These are phyloP conservation scores for Mustelus asterias DNA, from an alignment of 2,113 vertebrate species.

Conservation along the genomic window DNA sequence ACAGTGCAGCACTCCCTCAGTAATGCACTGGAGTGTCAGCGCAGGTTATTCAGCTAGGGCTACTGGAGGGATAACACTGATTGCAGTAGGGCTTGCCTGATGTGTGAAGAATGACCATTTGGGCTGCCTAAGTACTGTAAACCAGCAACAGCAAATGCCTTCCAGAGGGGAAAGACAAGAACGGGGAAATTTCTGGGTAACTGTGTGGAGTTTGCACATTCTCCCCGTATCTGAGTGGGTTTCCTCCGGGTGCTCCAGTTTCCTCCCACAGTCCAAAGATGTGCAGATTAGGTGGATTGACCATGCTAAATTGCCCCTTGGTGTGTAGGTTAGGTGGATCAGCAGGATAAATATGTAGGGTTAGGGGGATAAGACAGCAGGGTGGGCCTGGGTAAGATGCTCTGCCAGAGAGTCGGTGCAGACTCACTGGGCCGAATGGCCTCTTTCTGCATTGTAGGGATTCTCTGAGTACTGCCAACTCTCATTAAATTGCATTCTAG, in stretches of 20 bases:
- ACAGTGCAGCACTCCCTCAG: background rate
- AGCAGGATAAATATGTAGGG: too few species aligned
- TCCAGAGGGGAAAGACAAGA: background rate
- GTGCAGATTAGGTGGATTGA: too few species aligned
- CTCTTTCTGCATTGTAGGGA: background rate
- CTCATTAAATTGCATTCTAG: background rate
- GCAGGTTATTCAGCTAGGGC: background rate
- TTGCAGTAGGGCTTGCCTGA: background rate
- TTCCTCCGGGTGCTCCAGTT: too few species aligned
- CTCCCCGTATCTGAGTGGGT: too few species aligned
- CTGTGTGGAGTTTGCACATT: too few species aligned
- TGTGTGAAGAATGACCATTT: background rate
- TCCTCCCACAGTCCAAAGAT: too few species aligned
- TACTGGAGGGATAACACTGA: background rate
- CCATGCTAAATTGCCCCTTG: too few species aligned
- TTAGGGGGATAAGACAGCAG: too few species aligned
- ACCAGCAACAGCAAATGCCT: background rate
- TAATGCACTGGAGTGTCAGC: background rate
- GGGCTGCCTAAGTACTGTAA: background rate
- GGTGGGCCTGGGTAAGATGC: too few species aligned
- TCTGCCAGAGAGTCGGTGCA: too few species aligned
- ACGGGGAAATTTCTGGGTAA: background rate
- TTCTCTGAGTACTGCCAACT: background rate
- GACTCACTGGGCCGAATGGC: too few species aligned
- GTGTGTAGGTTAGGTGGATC: too few species aligned